Percentiles rank a stretch among this genome's conserved stretches.
phyloP scores from a whole-genome alignment of 2,888 invertebrate species.

The Diaperis boleti region DNA sequence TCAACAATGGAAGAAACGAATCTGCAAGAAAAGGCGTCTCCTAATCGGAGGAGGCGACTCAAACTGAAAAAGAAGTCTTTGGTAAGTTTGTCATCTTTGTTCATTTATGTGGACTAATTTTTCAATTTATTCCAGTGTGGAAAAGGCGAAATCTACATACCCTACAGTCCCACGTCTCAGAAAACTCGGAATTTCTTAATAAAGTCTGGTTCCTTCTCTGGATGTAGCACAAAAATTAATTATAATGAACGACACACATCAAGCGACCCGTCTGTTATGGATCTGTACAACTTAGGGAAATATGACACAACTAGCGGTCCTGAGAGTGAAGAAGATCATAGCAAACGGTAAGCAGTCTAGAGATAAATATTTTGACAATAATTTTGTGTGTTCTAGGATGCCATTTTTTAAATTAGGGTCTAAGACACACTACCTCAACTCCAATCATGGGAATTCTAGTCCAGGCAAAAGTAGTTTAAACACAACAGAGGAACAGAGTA shows the following conservation, averaged over 20 bases:
- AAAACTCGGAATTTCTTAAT: slow-evolving; percentile 65
- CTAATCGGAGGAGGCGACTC: slow-evolving; percentile 60
- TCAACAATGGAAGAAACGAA: slow-evolving; percentile 69
- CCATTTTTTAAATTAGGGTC: slow-evolving; percentile 78
- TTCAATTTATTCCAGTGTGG: slow-evolving; percentile 50
- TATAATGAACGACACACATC: slow-evolving; percentile 72
- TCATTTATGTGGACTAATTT: slow-evolving; percentile 20
- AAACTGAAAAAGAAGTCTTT: slow-evolving; percentile 57
- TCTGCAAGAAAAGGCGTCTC: slow-evolving; percentile 65
- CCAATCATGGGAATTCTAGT: slow-evolving; percentile 63
- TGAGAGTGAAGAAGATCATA: slow-evolving; percentile 76
- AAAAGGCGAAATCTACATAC: slow-evolving; percentile 54
- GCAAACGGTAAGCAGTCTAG: slow-evolving; percentile 57
- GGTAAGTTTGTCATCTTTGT: too few species aligned
- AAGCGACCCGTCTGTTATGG: slow-evolving; percentile 75
- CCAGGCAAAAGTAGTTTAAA: slow-evolving; percentile 70
- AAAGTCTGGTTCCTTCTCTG: slow-evolving; percentile 82
- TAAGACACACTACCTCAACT: slow-evolving; percentile 60
- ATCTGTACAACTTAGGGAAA: slow-evolving; percentile 68
- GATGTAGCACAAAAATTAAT: slow-evolving; percentile 69
- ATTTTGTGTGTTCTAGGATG: slow-evolving; percentile 57
- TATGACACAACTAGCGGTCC: slow-evolving; percentile 75
- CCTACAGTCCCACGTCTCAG: slow-evolving; percentile 44
- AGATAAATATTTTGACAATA: not conserved
- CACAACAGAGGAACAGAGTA: slow-evolving; percentile 81